Conservation (phyloP, 2,113 vertebrate species). For the Actenoides lindsayi region DNA sequence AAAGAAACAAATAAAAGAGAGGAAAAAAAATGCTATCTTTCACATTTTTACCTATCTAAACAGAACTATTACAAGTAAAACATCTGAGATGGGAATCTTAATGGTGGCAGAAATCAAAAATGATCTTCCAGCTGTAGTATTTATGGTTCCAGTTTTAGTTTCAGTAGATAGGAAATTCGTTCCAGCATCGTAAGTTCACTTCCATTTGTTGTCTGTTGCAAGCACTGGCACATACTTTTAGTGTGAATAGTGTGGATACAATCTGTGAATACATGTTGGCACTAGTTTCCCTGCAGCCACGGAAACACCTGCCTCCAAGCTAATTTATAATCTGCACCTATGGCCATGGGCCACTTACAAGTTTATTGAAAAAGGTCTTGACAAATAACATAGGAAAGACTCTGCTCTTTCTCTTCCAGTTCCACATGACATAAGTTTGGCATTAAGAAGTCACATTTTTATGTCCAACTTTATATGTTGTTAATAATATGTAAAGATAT, state of each 20-base stretch:
- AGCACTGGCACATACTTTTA: constrained; percentile 33
- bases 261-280: constrained; percentile 26
- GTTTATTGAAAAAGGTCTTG: constrained; percentile 54
- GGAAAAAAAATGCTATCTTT: background rate
- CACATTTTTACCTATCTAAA: background rate
- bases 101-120: constrained; percentile 65
- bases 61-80: constrained; percentile 31
- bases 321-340: constrained; percentile 73
- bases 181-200: constrained; percentile 54
- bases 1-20: background rate
- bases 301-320: constrained; percentile 72
- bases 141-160: constrained; percentile 64
- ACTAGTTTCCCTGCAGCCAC: constrained; percentile 47
- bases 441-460: constrained; percentile 64
- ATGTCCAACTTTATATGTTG: constrained; percentile 62
- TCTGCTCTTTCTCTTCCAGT: constrained; percentile 67
- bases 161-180: constrained; percentile 49
- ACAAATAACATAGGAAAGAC: constrained; percentile 57
- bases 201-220: constrained; percentile 59
- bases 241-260: constrained; percentile 23
- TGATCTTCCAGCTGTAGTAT: constrained; percentile 60
- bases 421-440: constrained; percentile 69
- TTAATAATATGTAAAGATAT: constrained; percentile 71
- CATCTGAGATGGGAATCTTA: constrained; percentile 38
- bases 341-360: constrained; percentile 42